Conservation (phyloP, 2,888 invertebrate genomes). For the Noctuana brunneofusca region DNA sequence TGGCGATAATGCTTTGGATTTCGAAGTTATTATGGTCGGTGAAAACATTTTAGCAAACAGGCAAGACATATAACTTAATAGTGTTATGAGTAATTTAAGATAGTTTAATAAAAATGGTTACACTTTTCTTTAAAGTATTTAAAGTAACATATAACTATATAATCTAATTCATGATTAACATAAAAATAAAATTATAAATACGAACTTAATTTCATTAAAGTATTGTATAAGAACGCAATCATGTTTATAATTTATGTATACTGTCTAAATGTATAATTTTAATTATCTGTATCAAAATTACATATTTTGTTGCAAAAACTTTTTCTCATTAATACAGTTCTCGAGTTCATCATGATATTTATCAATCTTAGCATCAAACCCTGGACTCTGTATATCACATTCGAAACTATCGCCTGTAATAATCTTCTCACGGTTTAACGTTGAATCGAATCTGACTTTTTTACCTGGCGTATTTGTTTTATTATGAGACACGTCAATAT, state of each 20-base stretch:
- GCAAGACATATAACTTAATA: not conserved
- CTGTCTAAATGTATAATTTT: no score
- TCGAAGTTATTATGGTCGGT: not conserved
- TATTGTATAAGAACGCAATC: no score
- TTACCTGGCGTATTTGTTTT: slow-evolving; percentile 68
- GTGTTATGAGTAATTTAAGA: no score
- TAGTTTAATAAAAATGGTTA: no score
- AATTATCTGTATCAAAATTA: slow-evolving; percentile 40
- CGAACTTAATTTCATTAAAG: no score
- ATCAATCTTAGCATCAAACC: slow-evolving; percentile 74
- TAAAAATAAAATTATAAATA: no score
- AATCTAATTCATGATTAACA: no score
- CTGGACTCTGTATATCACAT: slow-evolving; percentile 69
- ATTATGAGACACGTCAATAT: slow-evolving; percentile 57
- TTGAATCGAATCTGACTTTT: slow-evolving; percentile 77
- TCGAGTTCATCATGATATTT: slow-evolving; percentile 79
- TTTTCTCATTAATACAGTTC: slow-evolving; percentile 78
- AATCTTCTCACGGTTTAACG: slow-evolving; percentile 72
- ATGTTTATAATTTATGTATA: no score
- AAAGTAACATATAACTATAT: no score
- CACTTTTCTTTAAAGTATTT: no score
- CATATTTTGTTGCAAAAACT: slow-evolving; percentile 76
- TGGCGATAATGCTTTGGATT: not conserved
- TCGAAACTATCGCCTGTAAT: slow-evolving; percentile 79
- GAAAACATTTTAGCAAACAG: not conserved